These are phyloP conservation scores for Dermolepida albohirtum DNA, from an alignment of 2,888 invertebrate genomes.

Conservation along the genomic window DNA sequence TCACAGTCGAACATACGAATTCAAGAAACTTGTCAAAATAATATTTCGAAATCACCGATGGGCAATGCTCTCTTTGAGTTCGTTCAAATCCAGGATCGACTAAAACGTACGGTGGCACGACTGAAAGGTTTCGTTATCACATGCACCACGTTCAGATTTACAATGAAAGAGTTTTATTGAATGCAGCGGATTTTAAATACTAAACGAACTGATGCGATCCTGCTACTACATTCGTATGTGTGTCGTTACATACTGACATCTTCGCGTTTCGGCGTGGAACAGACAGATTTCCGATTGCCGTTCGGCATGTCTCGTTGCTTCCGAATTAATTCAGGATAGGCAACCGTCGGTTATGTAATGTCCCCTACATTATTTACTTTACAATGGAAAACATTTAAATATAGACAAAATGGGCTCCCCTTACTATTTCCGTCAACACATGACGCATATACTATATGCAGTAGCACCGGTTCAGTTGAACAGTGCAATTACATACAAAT, in stretches of 20 bases:
- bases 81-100: slow-evolving; percentile 8
- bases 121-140: slow-evolving; percentile 17
- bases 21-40: slow-evolving; percentile 11
- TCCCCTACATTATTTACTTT: slow-evolving; percentile 59
- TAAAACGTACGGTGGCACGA: slow-evolving; percentile 3
- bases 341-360: slow-evolving; percentile 60
- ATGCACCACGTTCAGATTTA: slow-evolving; percentile 35
- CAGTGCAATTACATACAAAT: slow-evolving; percentile 2
- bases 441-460: slow-evolving; percentile 37
- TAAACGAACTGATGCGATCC: slow-evolving; percentile 33
- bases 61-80: background rate
- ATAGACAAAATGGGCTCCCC: slow-evolving; percentile 54
- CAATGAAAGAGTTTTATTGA: slow-evolving; percentile 16
- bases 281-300: slow-evolving; percentile 59
- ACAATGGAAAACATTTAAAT: slow-evolving; percentile 57
- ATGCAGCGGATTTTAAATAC: slow-evolving; percentile 39
- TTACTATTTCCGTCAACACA: slow-evolving; percentile 54
- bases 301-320: slow-evolving; percentile 50
- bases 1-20: slow-evolving; percentile 45
- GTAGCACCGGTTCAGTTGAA: slow-evolving; percentile 5
- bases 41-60: background rate
- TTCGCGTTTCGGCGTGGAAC: slow-evolving; percentile 56
- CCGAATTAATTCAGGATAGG: slow-evolving; percentile 52
- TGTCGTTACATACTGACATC: slow-evolving; percentile 62
- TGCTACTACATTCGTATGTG: slow-evolving; percentile 51